These are phyloP conservation scores for Andrena chrysosceles DNA, from an alignment of 2,888 invertebrate genomes.

Conservation along the genomic window DNA sequence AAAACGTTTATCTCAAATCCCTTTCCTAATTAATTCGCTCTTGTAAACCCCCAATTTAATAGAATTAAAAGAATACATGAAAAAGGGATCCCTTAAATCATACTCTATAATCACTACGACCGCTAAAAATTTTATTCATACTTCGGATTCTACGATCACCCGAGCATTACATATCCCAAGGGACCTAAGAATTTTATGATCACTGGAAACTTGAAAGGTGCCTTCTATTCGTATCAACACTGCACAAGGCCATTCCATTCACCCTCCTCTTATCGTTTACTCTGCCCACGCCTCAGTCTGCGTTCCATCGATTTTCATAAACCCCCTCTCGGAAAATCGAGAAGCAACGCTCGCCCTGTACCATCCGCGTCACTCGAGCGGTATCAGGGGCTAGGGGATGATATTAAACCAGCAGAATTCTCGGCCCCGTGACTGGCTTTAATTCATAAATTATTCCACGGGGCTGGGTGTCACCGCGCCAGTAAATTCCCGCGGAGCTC, in stretches of 20 bases:
- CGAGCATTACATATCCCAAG: background rate
- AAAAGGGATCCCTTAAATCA: no score
- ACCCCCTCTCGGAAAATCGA: background rate
- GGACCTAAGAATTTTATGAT: no score
- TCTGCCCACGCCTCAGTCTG: background rate
- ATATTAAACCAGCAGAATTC: constrained; percentile 17
- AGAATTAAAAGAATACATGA: no score
- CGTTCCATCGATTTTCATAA: constrained; percentile 13
- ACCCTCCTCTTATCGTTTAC: background rate
- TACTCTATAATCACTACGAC: background rate
- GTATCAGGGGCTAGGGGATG: constrained; percentile 11
- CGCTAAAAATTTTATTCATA: background rate
- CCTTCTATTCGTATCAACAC: constrained; percentile 2
- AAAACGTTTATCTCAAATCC: background rate
- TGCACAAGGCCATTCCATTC: background rate
- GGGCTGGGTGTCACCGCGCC: constrained; percentile 5
- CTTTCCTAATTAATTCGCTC: background rate
- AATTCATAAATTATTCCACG: constrained; percentile 61
- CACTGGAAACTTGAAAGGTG: no score
- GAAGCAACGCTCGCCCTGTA: background rate
- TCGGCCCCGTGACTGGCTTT: constrained; percentile 10
- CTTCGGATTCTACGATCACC: background rate
- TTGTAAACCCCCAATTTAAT: background rate
- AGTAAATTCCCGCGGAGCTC: constrained; percentile 42
- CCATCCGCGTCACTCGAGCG: constrained; percentile 3